phyloP scores from a whole-genome alignment of 2,888 invertebrate genomes.

The Trichopria drosophilae region DNA sequence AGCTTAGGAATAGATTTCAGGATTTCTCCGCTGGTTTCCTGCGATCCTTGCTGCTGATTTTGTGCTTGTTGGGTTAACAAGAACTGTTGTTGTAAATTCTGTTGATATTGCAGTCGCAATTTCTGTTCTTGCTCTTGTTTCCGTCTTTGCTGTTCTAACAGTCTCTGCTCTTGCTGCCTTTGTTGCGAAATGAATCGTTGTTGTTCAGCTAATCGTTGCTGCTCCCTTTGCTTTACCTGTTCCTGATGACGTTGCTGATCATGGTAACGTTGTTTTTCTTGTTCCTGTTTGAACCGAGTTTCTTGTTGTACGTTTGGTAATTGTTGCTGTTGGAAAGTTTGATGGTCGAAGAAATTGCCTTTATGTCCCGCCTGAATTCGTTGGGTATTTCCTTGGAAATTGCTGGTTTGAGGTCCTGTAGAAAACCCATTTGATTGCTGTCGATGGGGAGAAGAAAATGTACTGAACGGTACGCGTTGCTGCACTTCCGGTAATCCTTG shows the following conservation, averaged over 20 bases:
- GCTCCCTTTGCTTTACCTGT: constrained; percentile 38
- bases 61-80: constrained; percentile 60
- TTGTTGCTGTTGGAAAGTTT: constrained; percentile 30
- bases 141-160: constrained; percentile 45
- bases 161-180: constrained; percentile 35
- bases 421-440: too few relatives aligned
- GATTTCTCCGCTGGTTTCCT: constrained; percentile 69
- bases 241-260: constrained; percentile 45
- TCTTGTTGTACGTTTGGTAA: constrained; percentile 31
- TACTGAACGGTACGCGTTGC: constrained; percentile 50
- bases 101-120: constrained; percentile 48
- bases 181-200: constrained; percentile 38
- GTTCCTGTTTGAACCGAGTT: constrained; percentile 42
- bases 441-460: constrained; percentile 56
- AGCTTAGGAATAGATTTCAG: constrained; percentile 77
- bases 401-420: constrained; percentile 42
- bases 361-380: constrained; percentile 35
- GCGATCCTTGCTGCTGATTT: constrained; percentile 31
- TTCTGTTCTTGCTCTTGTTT: constrained; percentile 49
- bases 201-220: constrained; percentile 45
- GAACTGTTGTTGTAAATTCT: constrained; percentile 51
- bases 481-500: constrained; percentile 54
- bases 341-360: constrained; percentile 34
- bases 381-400: constrained; percentile 22
- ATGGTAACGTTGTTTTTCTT: constrained; percentile 46